Evolutionary conservation across 2,888 invertebrate species (phyloP), one percentile per base, ranked within the genome.

Genomic region (Lasioglossum marginatum): DNA sequence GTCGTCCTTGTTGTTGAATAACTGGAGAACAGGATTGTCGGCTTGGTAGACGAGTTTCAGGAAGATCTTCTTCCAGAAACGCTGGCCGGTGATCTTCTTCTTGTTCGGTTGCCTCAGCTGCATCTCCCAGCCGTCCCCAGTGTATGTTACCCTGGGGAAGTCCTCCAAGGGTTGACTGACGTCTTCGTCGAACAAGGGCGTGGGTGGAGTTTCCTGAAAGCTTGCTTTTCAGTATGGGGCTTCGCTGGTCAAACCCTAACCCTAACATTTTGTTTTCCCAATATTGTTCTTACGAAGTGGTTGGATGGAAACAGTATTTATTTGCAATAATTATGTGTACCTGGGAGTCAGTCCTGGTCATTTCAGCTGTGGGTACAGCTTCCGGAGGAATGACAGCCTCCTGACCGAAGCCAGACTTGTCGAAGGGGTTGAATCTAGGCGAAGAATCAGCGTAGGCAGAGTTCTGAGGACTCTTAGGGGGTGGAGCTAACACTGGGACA

Each of bases 41-140:
- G 97, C 97, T 94, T 97, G 98, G 91, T 96, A 96, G 19, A 97
- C 96, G 81, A 99, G 94, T 82, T 97, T 97, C 10, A 99, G 98
- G 95, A 97, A 99, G 82, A 99, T 97, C 95, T 99, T 99, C 96
- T 99, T 99, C 99, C 99, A 99, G 95, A 98, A 99, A 91, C 98
- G 96, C 94, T 98, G 98, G 0, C 98, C 98, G 0, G 99, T 99
- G 86, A 99, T 98, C 95, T 99, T 99, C 96, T 99, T 99, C 95
- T 99, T 99, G 94, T 98, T 98, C 2, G 99, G 99, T 94, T 99
- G 99, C 2, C 99, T 96, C 78, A 99, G 96, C 91, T 99, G 98
- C 97, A 99, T 98, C 94, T 99, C 99, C 99, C 99, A 99, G 43
- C 99, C 99, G 40, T 98, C 97, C 0, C 97, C 98, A 0, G 95